Base-by-base conservation (phyloP, 2,888 invertebrate species). In the Lasioglossum oenotherae region DNA sequence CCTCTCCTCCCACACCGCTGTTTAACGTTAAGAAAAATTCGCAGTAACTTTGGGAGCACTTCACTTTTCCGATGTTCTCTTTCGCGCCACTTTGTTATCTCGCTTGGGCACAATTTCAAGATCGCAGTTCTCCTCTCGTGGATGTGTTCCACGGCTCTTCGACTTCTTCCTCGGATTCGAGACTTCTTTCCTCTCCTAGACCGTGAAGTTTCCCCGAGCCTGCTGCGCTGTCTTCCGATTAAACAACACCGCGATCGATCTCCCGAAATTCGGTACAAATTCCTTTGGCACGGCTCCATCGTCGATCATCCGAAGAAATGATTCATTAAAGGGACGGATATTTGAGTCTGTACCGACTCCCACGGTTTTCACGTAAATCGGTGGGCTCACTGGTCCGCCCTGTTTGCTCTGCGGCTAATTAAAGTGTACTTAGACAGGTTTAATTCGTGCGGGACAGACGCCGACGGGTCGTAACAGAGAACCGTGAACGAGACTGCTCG, bases 371-470 rank as follows among this genome's bases (percentile, higher is more conserved):
- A 75, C 44, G 85, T 74, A 77, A 77, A 85, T 85, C 53, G 53
- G 53, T 19, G 8, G 85, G 75, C 74, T 85, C 75, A 69, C 49
- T 4, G 44, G 38, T 41, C 46, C 69, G 27, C 67, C 75, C 67
- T 82, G 85, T 82, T 85, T 82, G 83, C 82, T 27, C 72, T 60
- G 44, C 72, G 74, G 71, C 78, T 83, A 82, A 85, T 85, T 85
- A 85, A 85, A 82, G 78, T 79, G 85, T 83, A 57, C 85, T 79
- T 80, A 84, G 82, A 60, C 57, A 27, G 71, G 84, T 77, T 77
- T 74, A 67, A 81, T 83, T 83, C 71, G 35, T 35, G 16, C 12
- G 23, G 31, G 16, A 35, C 76, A 44, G 57, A 57, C 27, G 77
- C 49, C 27, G 57, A 49, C 53, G 53, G 67, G 76, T 75, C 73